Base-by-base conservation (phyloP, 2,113 vertebrate genomes). In the Copsychus sechellarum region DNA sequence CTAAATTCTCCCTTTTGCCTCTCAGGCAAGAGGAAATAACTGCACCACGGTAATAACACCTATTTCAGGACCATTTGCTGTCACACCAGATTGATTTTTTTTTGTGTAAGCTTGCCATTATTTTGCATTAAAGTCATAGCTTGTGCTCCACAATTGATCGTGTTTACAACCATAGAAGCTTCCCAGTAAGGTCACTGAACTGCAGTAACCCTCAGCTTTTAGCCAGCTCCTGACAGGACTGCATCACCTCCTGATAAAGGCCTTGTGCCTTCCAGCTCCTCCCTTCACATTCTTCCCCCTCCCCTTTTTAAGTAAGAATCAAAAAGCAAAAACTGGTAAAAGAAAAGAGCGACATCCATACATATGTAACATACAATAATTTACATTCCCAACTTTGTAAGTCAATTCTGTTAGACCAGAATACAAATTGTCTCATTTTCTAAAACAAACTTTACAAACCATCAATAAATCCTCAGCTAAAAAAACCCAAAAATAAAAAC, bases 141-240 rank as follows among this genome's bases (percentile, higher is more conserved):
- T 84, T 91, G 36, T 79, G 69, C 82, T 81, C 83, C 53, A 92
- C 61, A 76, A 56, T 17, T 80, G 67, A 96, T 84, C 22, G 24
- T 84, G 81, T 94, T 94, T 93, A 93, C 84, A 90, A 73, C 5
- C 36, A 86, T 29, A 86, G 62, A 93, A 87, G 50, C 51, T 77
- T 61, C 84, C 54, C 45, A 80, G 74, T 70, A 91, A 91, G 92
- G 80, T 86, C 90, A 92, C 69, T 95, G 92, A 97, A 95, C 93
- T 81, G 34, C 82, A 91, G 6, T 90, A 96, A 96, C 88, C 92
- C 62, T 73, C 57, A 90, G 84, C 58, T 85, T 93, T 89, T 65
- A 88, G 54, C 83, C 77, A 73, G 43, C 67, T 86, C 69, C 71
- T 93, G 60, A 78, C 50, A 62, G 8, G 15, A 90, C 43, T 43